Conservation (phyloP, 1,140 invertebrate genomes). For the Drosophila micromelanica region DNA sequence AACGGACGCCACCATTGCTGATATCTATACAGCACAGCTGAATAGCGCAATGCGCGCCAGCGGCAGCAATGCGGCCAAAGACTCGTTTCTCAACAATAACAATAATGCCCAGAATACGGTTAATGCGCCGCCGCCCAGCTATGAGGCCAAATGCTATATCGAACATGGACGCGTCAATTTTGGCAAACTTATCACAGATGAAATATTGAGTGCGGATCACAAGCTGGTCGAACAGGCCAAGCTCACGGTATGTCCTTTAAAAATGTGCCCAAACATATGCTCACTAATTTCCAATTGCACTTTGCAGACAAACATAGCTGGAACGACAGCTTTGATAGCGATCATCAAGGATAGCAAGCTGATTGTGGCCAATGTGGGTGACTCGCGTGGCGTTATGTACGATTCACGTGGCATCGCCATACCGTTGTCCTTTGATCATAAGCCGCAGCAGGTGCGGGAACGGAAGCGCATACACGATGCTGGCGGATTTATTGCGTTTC, state of each 20-base stretch:
- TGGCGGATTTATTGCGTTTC: conserved; percentile 96
- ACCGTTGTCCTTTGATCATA: conserved; percentile 97
- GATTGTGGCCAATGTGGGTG: conserved; percentile 97
- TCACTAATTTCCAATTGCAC: neutral
- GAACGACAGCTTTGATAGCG: conserved; percentile 96
- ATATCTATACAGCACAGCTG: conserved; percentile 75
- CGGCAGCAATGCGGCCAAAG: conserved; percentile 58
- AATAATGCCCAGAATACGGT: conserved; percentile 59
- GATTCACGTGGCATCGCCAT: conserved; percentile 94
- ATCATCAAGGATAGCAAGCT: conserved; percentile 92
- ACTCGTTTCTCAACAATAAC: conserved; percentile 71
- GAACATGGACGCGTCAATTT: conserved; percentile 91
- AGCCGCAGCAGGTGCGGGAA: conserved; percentile 97
- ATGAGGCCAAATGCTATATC: conserved; percentile 87
- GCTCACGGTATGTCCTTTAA: conserved; percentile 85
- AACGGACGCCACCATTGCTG: conserved; percentile 64
- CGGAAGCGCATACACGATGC: conserved; percentile 95
- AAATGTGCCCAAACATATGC: neutral
- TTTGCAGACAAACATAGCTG: conserved; percentile 89
- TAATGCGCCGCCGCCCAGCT: conserved; percentile 64
- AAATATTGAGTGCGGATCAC: conserved; percentile 92
- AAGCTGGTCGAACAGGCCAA: conserved; percentile 92
- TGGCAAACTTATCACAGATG: conserved; percentile 92
- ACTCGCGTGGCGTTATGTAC: conserved; percentile 97
- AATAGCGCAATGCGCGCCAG: conserved; percentile 71